These are phyloP conservation scores for Episyrphus balteatus DNA, from an alignment of 1,140 invertebrate species.

Conservation along the genomic window DNA sequence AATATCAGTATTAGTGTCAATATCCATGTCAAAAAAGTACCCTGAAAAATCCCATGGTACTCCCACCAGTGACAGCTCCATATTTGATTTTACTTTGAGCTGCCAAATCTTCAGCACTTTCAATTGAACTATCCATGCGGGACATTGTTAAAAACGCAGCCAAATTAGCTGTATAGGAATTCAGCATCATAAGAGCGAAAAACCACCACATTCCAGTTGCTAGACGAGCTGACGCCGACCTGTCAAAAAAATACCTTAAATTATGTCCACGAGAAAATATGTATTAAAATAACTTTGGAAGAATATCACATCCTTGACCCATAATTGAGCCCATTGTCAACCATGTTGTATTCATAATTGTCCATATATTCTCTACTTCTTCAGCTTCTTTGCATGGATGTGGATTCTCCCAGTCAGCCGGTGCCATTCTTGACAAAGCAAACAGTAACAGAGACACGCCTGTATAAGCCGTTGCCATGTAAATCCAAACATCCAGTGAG, in stretches of 20 bases:
- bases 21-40: no score
- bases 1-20: no score
- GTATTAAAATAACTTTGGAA: conserved; percentile 53
- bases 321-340: conserved; percentile 69
- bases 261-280: neutral
- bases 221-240: conserved; percentile 69
- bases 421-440: conserved; percentile 57
- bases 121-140: conserved; percentile 73
- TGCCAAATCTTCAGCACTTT: conserved; percentile 78
- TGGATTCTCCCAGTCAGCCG: conserved; percentile 81
- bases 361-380: conserved; percentile 70
- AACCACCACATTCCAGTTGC: conserved; percentile 91
- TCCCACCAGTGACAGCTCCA: conserved; percentile 62
- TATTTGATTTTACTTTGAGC: conserved; percentile 83
- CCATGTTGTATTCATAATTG: conserved; percentile 65
- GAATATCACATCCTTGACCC: conserved; percentile 68
- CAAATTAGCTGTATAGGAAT: conserved; percentile 91
- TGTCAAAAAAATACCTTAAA: no score
- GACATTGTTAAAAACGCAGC: conserved; percentile 89
- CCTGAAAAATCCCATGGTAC: conserved; percentile 63
- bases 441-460: conserved; percentile 77
- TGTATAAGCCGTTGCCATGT: conserved; percentile 79
- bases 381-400: conserved; percentile 74
- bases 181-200: conserved; percentile 91
- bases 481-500: conserved; percentile 85